Conservation (phyloP, 2,797 vertebrate species). For the Myotis pilosus region DNA sequence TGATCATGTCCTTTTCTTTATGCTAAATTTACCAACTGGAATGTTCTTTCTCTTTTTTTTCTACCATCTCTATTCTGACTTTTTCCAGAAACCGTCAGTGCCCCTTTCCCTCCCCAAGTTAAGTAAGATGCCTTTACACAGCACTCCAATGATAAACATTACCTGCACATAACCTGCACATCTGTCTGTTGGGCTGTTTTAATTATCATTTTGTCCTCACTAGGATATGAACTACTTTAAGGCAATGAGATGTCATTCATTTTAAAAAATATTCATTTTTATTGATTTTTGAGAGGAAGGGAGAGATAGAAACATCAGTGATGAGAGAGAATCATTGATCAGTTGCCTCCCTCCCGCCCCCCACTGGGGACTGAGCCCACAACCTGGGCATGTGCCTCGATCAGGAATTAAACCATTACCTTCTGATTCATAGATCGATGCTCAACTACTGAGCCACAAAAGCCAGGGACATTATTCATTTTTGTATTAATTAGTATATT, state of each 20-base stretch:
- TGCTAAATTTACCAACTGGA: not conserved
- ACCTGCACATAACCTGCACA: no score
- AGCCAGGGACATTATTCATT: not conserved
- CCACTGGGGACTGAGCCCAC: no score
- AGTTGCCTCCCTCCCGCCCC: no score
- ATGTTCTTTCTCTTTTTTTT: not conserved
- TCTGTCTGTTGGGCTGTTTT: not conserved
- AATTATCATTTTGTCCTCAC: not conserved
- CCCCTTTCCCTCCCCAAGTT: not conserved
- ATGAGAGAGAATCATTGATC: no score
- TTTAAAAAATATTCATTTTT: not conserved
- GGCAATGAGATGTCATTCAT: not conserved
- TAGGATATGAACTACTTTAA: not conserved
- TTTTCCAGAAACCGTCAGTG: not conserved
- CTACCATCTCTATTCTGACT: not conserved
- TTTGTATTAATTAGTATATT: not conserved
- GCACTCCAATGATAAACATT: not conserved
- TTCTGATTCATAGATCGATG: no score
- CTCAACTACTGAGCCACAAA: no score
- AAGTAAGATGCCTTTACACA: not conserved
- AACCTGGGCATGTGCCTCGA: no score
- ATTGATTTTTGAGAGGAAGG: no score
- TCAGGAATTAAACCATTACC: no score
- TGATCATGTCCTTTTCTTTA: not conserved
- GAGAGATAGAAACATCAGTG: no score